Evolutionary conservation across 2,888 invertebrate genomes (phyloP).

Genomic region (Microdon myrmicae): DNA sequence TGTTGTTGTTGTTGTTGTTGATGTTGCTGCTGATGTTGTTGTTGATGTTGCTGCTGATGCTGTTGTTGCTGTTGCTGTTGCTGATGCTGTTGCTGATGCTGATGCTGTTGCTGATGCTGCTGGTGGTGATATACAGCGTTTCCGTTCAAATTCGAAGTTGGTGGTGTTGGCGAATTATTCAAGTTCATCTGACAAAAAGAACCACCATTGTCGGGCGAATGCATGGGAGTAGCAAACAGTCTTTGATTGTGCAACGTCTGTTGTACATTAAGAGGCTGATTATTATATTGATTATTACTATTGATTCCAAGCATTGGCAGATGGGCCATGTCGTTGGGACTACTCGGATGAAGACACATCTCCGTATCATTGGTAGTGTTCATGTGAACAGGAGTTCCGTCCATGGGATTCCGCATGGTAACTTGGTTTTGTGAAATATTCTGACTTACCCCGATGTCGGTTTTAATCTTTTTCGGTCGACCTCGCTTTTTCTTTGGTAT

Average conservation of each 20-base stretch:
- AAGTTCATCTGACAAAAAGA: slow-evolving; percentile 47
- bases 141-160: slow-evolving; percentile 32
- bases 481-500: slow-evolving; percentile 89
- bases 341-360: slow-evolving; percentile 21
- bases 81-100: slow-evolving; percentile 3
- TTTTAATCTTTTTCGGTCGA: slow-evolving; percentile 84
- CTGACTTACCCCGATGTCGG: slow-evolving; percentile 17
- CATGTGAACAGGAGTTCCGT: slow-evolving; percentile 56
- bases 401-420: too few species aligned
- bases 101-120: slow-evolving; percentile 34
- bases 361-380: slow-evolving; percentile 56
- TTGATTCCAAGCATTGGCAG: slow-evolving; percentile 30
- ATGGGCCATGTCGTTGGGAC: slow-evolving; percentile 23
- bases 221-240: slow-evolving; percentile 58
- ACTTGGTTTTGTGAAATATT: too few species aligned
- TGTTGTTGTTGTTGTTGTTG: slow-evolving; percentile 9
- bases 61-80: background rate
- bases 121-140: slow-evolving; percentile 26
- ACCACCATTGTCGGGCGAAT: slow-evolving; percentile 61
- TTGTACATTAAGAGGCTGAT: slow-evolving; percentile 55
- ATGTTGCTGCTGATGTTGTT: slow-evolving; percentile 31
- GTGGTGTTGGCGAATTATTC: slow-evolving; percentile 52
- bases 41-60: slow-evolving; percentile 15
- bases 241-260: slow-evolving; percentile 56
- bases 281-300: slow-evolving; percentile 25